Evolutionary conservation across 2,797 vertebrate species (phyloP).

Genomic region (Phyllotis vaccarum): DNA sequence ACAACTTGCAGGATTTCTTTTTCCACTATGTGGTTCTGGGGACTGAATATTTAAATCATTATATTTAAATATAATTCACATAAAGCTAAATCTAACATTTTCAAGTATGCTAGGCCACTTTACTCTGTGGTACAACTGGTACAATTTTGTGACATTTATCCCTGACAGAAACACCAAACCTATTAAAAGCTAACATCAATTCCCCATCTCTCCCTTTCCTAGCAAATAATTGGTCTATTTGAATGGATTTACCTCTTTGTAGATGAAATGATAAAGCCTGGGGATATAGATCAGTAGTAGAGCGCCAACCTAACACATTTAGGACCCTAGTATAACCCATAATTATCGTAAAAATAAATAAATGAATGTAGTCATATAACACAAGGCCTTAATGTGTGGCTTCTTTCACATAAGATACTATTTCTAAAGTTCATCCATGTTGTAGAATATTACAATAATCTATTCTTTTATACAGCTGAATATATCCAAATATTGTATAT

Average conservation of each 20-base stretch:
- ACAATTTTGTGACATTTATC: constrained; percentile 36
- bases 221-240: not conserved
- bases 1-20: not conserved
- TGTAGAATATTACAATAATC: constrained; percentile 32
- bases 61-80: constrained; percentile 61
- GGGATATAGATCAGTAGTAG: not conserved
- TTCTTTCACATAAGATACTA: constrained; percentile 52
- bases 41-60: not conserved
- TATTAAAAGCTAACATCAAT: constrained; percentile 44
- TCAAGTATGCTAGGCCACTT: not conserved
- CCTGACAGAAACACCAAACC: not conserved
- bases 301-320: not conserved
- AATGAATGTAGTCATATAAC: not conserved
- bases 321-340: not conserved
- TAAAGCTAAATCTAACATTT: constrained; percentile 56
- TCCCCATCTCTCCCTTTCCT: not conserved
- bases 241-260: not conserved
- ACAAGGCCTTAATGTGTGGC: not conserved
- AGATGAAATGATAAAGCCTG: not conserved
- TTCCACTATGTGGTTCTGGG: not conserved
- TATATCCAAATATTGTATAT: constrained; percentile 27
- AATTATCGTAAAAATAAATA: not conserved
- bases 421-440: constrained; percentile 17
- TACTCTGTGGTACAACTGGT: constrained; percentile 29
- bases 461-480: constrained; percentile 54